A percentile compares a stretch with the other conserved stretches of the same genome.
Conservation (phyloP, 2,888 invertebrate species). For the Lochmaea capreae region DNA sequence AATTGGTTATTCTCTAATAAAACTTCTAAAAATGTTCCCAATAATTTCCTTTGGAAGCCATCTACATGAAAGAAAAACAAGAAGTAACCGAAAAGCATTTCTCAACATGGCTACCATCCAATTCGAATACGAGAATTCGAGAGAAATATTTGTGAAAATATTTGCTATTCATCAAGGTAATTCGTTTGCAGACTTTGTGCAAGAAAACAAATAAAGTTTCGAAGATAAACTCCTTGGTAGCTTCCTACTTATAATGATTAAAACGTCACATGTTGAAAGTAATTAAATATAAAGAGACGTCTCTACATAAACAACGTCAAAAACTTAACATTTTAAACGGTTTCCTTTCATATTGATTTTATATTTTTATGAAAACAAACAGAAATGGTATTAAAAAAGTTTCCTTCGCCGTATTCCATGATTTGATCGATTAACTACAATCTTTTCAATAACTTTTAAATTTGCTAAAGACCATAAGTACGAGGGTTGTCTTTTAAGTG, state of each 20-base stretch:
- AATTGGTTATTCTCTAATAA: conserved; percentile 13
- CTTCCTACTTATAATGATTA: conserved; percentile 64
- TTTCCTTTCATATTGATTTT: background rate
- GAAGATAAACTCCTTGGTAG: conserved; percentile 50
- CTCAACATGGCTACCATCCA: background rate
- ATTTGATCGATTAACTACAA: too few species aligned
- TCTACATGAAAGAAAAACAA: conserved; percentile 23
- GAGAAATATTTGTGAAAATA: conserved; percentile 55
- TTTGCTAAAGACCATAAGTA: too few species aligned
- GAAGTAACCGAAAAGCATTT: conserved; percentile 16
- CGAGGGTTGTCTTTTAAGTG: too few species aligned
- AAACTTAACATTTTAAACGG: background rate
- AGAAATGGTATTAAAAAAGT: too few species aligned
- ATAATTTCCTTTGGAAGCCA: conserved; percentile 7
- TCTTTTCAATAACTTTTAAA: too few species aligned
- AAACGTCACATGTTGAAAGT: conserved; percentile 62
- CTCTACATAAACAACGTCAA: background rate
- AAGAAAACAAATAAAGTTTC: conserved; percentile 63
- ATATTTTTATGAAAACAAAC: too few species aligned
- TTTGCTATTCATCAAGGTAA: conserved; percentile 66
- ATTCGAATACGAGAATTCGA: conserved; percentile 16
- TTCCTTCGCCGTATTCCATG: too few species aligned
- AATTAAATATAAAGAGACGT: conserved; percentile 58
- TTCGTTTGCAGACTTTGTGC: conserved; percentile 59
- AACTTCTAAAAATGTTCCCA: conserved; percentile 1